These are phyloP conservation scores for Corvus moneduloides DNA, from an alignment of 2,113 vertebrate species.

Conservation along the genomic window DNA sequence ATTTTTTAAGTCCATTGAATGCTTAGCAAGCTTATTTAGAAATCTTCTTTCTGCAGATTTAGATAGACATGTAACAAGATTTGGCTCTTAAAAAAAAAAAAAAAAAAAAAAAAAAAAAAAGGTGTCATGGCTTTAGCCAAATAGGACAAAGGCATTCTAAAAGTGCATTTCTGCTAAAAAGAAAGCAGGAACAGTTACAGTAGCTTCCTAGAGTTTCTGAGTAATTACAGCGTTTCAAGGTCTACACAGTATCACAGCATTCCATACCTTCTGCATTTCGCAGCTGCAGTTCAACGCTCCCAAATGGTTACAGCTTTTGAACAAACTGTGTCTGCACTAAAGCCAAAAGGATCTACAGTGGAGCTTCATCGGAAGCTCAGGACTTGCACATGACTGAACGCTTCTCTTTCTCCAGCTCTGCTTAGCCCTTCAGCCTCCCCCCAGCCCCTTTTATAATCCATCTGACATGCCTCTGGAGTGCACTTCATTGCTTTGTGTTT, in stretches of 20 bases:
- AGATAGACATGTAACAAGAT: neutral
- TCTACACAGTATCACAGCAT: slow-evolving; percentile 52
- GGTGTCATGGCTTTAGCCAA: neutral
- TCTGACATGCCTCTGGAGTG: slow-evolving; percentile 45
- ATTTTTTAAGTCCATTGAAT: neutral
- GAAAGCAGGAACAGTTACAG: slow-evolving; percentile 48
- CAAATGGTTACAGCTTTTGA: slow-evolving; percentile 70
- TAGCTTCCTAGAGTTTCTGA: slow-evolving; percentile 50
- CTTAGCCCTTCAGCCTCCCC: slow-evolving; percentile 12
- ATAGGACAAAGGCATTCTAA: slow-evolving; percentile 26
- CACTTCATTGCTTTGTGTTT: slow-evolving; percentile 25
- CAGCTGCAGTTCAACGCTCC: slow-evolving; percentile 59
- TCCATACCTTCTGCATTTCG: slow-evolving; percentile 41
- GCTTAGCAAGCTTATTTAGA: neutral
- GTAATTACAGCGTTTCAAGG: slow-evolving; percentile 65
- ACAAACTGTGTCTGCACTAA: slow-evolving; percentile 51
- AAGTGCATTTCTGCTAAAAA: slow-evolving; percentile 8
- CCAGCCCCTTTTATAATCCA: slow-evolving; percentile 5
- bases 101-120: neutral
- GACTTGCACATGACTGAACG: slow-evolving; percentile 67
- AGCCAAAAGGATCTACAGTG: slow-evolving; percentile 63
- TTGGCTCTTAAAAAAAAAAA: neutral
- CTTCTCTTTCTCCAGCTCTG: slow-evolving; percentile 57
- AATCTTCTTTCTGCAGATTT: neutral
- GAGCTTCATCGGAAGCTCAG: slow-evolving; percentile 71